Evolutionary conservation across 2,113 vertebrate genomes (phyloP).

Genomic region (Cephalophus harveyi): DNA sequence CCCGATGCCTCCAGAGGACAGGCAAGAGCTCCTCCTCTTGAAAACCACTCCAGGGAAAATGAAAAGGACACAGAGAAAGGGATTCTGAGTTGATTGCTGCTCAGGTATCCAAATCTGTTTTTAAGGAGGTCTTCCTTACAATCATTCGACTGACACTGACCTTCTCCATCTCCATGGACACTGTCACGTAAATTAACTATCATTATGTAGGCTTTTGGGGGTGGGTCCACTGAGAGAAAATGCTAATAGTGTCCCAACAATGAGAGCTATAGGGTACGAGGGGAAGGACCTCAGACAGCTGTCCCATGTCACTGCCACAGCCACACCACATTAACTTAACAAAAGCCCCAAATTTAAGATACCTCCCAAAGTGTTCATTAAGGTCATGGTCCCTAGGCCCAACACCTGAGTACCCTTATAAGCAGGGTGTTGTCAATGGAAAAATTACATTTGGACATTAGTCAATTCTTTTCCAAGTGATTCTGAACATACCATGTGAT

Average conservation of each 20-base stretch:
- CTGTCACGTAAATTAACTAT: neutral
- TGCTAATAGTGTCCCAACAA: neutral
- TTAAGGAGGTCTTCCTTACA: neutral
- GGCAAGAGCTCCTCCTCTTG: neutral
- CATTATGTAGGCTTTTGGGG: neutral
- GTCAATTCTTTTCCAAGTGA: neutral
- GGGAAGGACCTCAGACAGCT: neutral
- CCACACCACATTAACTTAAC: neutral
- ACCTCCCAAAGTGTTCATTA: neutral
- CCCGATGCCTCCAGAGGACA: neutral
- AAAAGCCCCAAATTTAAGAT: neutral
- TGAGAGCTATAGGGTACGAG: accelerated
- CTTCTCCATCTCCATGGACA: neutral
- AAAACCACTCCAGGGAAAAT: neutral
- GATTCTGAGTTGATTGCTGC: neutral
- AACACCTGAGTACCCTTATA: neutral
- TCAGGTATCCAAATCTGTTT: neutral
- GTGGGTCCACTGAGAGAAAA: neutral
- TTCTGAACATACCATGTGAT: neutral
- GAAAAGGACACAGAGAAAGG: neutral
- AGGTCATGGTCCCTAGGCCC: neutral
- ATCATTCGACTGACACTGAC: neutral
- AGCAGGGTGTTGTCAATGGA: neutral
- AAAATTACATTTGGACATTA: neutral
- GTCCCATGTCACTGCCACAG: neutral